phyloP scores from a whole-genome alignment of 2,113 vertebrate species.

The Hippolais icterina region DNA sequence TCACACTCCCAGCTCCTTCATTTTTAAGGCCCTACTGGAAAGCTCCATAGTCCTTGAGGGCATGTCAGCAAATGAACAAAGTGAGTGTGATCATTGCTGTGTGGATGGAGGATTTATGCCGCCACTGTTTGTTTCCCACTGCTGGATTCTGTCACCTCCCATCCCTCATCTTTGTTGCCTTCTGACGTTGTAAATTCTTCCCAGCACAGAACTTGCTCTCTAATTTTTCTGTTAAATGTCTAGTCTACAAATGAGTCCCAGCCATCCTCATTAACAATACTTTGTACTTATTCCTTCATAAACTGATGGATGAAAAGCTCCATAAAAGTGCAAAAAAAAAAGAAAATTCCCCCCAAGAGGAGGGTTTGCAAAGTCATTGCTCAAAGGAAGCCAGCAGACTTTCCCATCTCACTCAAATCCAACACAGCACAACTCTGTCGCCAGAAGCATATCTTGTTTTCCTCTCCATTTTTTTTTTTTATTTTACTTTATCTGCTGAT shows the following conservation, averaged over 20 bases:
- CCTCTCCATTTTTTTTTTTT: not conserved
- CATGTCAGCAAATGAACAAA: not conserved
- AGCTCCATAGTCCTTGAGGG: not conserved
- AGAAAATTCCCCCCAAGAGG: constrained; percentile 28
- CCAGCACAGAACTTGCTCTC: not conserved
- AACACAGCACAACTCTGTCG: not conserved
- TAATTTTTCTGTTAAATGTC: constrained; percentile 49
- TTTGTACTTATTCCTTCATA: constrained; percentile 48
- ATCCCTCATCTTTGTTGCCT: constrained; percentile 44
- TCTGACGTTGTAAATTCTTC: not conserved
- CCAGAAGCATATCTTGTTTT: constrained; percentile 37
- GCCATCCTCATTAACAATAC: constrained; percentile 36
- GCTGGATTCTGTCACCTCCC: not conserved
- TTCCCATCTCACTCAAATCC: constrained; percentile 31
- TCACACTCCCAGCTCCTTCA: not conserved
- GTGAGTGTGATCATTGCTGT: not conserved
- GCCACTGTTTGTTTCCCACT: not conserved
- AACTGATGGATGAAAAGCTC: constrained; percentile 45
- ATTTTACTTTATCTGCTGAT: constrained; percentile 43
- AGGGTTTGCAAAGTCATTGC: constrained; percentile 41
- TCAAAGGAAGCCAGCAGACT: constrained; percentile 23
- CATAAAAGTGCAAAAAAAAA: not conserved
- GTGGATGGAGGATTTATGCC: not conserved
- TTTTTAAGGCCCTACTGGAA: not conserved
- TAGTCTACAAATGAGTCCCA: constrained; percentile 36